Base-by-base conservation (phyloP, 2,797 vertebrate genomes). In the Anisognathus igniventris region DNA sequence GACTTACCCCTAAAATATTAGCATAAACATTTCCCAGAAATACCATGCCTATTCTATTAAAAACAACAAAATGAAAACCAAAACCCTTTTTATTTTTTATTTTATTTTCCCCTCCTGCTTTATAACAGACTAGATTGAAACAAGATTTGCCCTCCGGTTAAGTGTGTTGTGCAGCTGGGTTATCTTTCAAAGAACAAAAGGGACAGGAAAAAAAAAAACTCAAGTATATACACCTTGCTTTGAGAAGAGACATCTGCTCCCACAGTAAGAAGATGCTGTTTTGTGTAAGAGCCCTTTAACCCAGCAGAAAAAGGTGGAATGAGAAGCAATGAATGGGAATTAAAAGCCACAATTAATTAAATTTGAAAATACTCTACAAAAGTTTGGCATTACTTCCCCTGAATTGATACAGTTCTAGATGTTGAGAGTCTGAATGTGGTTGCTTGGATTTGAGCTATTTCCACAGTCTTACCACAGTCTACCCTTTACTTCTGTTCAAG, bases 1-100 rank as follows among this genome's bases (percentile, higher is more conserved):
- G 79, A 75, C 25, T 81, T 70, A 64, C 9, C n/a, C 73, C n/a
- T 77, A 48, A 86, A 92, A 84, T 76, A 90, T 35, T 54, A 85
- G 40, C 47, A 65, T 62, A 92, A 85, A 37, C 16, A 62, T 88
- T 93, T 96, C 87, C 39, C 81, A 78, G 91, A 96, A 96, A 83
- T 48, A 57, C 23, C 25, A 45, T 44, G 35, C 42, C 31, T 62
- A 21, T 66, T 80, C 30, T 56, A 39, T 42, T 73, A 75, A 88
- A 84, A 88, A 31, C 21, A 60, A 42, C 6, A 60, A 54, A 65
- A 68, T 21, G 9, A 72, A 91, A 86, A 31, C 7, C 10, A 44
- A 73, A 81, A 44, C 58, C 22, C 17, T 35, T 80, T 37, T 47
- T 25, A 5, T 5, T 20, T 33, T 53, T 73, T 5, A 31, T 56